Evolutionary conservation across 2,113 vertebrate genomes (phyloP).

Genomic region (Anas platyrhynchos): DNA sequence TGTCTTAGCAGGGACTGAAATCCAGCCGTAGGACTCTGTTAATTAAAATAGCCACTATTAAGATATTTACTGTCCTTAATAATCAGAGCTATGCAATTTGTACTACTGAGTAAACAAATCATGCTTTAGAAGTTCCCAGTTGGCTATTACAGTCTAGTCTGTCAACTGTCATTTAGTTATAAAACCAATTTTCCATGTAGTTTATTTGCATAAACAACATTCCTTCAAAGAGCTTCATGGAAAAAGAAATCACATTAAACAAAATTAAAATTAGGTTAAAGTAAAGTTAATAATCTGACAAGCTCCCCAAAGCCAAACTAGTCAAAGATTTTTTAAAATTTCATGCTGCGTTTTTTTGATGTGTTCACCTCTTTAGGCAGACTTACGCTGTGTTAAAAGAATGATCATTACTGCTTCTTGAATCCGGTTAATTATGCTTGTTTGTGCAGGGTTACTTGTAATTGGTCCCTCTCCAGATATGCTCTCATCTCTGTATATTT

Average conservation of each 20-base stretch:
- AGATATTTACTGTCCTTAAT: slow-evolving; percentile 54
- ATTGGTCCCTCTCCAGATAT: slow-evolving; percentile 53
- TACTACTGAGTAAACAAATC: slow-evolving; percentile 58
- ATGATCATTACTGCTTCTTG: slow-evolving; percentile 52
- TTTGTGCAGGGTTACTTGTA: not conserved
- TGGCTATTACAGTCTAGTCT: slow-evolving; percentile 47
- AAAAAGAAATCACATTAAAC: slow-evolving; percentile 63
- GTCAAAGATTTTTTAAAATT: slow-evolving; percentile 20
- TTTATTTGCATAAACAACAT: slow-evolving; percentile 67
- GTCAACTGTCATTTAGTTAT: slow-evolving; percentile 59
- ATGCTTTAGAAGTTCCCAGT: slow-evolving; percentile 47
- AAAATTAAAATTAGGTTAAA: slow-evolving; percentile 67
- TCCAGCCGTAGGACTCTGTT: not conserved
- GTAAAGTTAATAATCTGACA: slow-evolving; percentile 63
- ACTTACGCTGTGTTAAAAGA: slow-evolving; percentile 27
- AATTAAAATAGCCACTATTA: slow-evolving; percentile 66
- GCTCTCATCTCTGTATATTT: slow-evolving; percentile 27
- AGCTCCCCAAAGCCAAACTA: slow-evolving; percentile 62
- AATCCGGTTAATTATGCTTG: slow-evolving; percentile 50
- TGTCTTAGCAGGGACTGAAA: not conserved
- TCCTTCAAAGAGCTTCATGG: slow-evolving; percentile 46
- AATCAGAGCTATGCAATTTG: slow-evolving; percentile 54
- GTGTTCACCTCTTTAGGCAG: slow-evolving; percentile 54
- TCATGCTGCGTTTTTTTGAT: slow-evolving; percentile 56
- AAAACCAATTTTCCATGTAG: slow-evolving; percentile 64